These are phyloP conservation scores for Amphiura filiformis DNA, from an alignment of 35 echinoderm and acorn worm genomes.

Conservation along the genomic window DNA sequence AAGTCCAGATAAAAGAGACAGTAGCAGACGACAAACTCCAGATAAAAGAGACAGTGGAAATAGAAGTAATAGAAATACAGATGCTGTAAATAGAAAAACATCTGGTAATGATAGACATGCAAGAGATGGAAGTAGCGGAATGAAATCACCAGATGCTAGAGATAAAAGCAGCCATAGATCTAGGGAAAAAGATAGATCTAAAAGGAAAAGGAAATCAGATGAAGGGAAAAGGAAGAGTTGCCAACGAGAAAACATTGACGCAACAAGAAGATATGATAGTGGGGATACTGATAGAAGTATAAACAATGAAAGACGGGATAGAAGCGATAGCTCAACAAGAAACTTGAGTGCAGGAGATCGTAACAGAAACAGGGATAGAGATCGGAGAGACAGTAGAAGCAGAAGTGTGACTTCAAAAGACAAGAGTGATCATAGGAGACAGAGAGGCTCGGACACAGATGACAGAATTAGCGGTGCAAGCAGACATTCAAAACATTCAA, in stretches of 20 bases:
- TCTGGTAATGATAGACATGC: not conserved
- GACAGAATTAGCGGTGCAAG: too few species aligned
- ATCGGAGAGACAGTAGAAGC: too few species aligned
- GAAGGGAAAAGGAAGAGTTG: not conserved
- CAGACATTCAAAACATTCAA: slow-evolving; percentile 3
- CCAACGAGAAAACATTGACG: not conserved
- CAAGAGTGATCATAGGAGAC: too few species aligned
- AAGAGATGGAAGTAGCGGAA: not conserved
- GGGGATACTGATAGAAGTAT: not conserved
- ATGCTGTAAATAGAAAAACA: not conserved
- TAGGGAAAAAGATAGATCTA: not conserved
- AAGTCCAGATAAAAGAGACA: too few species aligned
- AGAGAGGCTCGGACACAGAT: too few species aligned
- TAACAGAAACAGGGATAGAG: too few species aligned
- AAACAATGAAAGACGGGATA: too few species aligned
- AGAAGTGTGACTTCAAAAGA: too few species aligned
- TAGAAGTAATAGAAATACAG: not conserved
- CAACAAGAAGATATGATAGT: not conserved
- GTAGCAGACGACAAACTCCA: too few species aligned
- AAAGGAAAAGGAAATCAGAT: not conserved
- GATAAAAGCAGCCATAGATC: not conserved
- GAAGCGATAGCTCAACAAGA: too few species aligned
- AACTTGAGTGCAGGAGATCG: too few species aligned
- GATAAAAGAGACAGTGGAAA: not conserved
- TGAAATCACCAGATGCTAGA: not conserved